phyloP scores from a whole-genome alignment of 2,797 vertebrate species.

The Chanos chanos region DNA sequence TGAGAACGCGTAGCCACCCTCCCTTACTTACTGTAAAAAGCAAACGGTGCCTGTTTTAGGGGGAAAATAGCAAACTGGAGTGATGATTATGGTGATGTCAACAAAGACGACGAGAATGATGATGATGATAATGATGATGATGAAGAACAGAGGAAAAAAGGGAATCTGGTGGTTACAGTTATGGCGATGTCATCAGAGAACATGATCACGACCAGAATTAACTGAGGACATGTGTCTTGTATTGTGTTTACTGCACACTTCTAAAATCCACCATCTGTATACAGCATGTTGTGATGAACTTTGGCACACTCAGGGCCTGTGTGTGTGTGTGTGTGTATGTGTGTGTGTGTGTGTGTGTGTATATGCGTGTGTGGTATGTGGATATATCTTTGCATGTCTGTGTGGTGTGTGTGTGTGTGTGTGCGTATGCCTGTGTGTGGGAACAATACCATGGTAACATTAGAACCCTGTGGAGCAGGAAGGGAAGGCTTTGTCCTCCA shows the following conservation, averaged over 20 bases:
- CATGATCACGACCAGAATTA: no score
- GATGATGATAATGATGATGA: constrained; percentile 22
- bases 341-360: no score
- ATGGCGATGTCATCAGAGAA: no score
- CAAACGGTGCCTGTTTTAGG: constrained; percentile 41
- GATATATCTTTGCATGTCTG: neutral
- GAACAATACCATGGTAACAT: no score
- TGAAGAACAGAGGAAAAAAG: no score
- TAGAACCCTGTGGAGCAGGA: constrained; percentile 8
- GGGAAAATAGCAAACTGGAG: constrained; percentile 48
- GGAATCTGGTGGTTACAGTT: no score
- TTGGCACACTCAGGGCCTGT: neutral
- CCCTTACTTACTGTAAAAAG: constrained; percentile 43
- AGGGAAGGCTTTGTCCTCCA: neutral
- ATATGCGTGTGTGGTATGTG: no score
- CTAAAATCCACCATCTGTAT: no score
- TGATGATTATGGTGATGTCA: constrained; percentile 14
- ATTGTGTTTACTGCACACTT: no score
- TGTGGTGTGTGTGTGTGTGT: neutral
- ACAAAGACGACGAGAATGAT: neutral
- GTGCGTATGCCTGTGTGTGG: constrained; percentile 1
- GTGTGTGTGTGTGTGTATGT: no score
- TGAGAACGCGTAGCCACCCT: constrained; percentile 39
- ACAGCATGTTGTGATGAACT: constrained; percentile 6
- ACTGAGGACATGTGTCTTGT: no score